phyloP scores from a whole-genome alignment of 2,113 vertebrate genomes.

The Dunckerocampus dactyliophorus region DNA sequence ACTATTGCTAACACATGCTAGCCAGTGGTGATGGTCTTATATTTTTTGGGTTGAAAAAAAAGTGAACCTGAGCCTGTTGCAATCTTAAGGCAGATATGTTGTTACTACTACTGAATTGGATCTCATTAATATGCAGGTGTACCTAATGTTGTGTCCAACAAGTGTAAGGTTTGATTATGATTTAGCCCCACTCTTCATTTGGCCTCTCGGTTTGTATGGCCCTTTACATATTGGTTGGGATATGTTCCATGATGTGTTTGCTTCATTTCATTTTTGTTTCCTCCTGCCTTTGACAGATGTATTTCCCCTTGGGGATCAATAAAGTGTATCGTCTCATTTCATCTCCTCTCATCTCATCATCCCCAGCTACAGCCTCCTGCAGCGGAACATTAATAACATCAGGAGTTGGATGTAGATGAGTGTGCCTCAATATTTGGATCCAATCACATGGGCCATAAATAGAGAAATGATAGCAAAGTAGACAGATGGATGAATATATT shows the following conservation, averaged over 20 bases:
- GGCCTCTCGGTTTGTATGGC: slow-evolving; percentile 5
- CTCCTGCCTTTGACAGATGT: slow-evolving; percentile 42
- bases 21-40: no score
- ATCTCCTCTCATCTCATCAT: slow-evolving; percentile 55
- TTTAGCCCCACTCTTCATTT: slow-evolving; percentile 10
- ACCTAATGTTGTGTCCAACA: not conserved
- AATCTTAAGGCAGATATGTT: no score
- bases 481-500: slow-evolving; percentile 10
- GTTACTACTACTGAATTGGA: not conserved
- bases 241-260: slow-evolving; percentile 35
- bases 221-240: slow-evolving; percentile 26
- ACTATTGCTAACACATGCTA: no score
- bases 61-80: no score
- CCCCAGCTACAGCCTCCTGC: slow-evolving; percentile 40
- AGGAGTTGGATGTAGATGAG: slow-evolving; percentile 49
- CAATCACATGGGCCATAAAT: slow-evolving; percentile 28
- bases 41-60: no score
- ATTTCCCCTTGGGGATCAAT: slow-evolving; percentile 63
- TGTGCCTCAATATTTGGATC: slow-evolving; percentile 41
- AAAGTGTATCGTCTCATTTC: slow-evolving; percentile 58
- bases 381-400: slow-evolving; percentile 52
- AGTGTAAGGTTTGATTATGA: slow-evolving; percentile 12
- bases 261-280: slow-evolving; percentile 38
- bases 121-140: not conserved
- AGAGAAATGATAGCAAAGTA: slow-evolving; percentile 1